Evolutionary conservation across 2,113 vertebrate genomes (phyloP).

Genomic region (Scomber scombrus): DNA sequence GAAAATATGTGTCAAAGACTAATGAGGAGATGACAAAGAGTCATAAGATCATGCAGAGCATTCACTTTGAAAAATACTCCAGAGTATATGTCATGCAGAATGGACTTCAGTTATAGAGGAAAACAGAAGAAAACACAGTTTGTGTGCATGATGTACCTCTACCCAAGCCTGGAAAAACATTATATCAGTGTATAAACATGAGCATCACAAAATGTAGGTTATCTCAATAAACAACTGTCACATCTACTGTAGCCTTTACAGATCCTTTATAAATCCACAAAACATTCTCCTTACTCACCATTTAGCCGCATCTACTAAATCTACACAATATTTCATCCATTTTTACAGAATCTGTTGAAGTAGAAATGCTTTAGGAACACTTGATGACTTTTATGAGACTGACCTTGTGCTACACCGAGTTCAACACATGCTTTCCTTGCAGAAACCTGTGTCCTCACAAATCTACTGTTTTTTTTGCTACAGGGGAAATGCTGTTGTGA

Average conservation of each 20-base stretch:
- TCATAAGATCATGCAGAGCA: slow-evolving; percentile 27
- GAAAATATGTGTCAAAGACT: slow-evolving; percentile 39
- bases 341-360: no score
- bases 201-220: no score
- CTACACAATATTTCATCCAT: no score
- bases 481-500: no score
- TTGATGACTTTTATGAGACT: no score
- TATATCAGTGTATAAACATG: no score
- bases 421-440: no score
- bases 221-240: no score
- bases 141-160: background rate
- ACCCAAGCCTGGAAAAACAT: background rate
- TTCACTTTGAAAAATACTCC: background rate
- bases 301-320: background rate
- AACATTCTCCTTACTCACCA: background rate
- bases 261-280: background rate
- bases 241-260: background rate
- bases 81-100: slow-evolving; percentile 21
- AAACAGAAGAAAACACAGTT: background rate
- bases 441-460: no score
- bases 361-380: no score
- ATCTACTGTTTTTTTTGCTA: no score
- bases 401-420: no score
- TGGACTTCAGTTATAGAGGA: slow-evolving; percentile 6
- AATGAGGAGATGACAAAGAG: slow-evolving; percentile 37